Base-by-base conservation (phyloP, 2,888 invertebrate species). In the Pecten maximus region DNA sequence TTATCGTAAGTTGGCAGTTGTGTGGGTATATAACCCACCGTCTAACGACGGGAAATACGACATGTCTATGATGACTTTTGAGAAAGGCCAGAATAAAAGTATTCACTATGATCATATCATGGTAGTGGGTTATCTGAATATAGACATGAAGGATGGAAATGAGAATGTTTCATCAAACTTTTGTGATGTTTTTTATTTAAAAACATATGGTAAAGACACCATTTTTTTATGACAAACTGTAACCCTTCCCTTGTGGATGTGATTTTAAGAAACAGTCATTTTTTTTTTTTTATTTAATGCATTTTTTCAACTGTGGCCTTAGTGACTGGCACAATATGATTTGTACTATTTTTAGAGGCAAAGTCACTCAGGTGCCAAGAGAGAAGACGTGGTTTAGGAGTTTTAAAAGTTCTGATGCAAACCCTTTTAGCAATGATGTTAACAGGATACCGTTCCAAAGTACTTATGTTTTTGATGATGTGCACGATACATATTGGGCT, bases 401-500 rank as follows among this genome's bases (percentile, higher is more conserved):
- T 60, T 60, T 60, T 28, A 60, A 60, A 88, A 48, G 23, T n/a
- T 88, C 44, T 88, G 48, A 88, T n/a, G 44, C 15, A 10, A 60
- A 60, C 15, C 15, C n/a, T 60, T 88, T 88, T 88, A 48, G n/a
- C 8, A n/a, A 4, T 48, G 88, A 88, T n/a, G 16, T 88, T 23
- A 8, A 28, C 28, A 88, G 28, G 2, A 88, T 88, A 12, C 40
- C 88, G 15, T 88, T 88, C n/a, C 48, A 88, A n/a, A 3, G 16
- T 40, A 16, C 88, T 40, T 87, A 19, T 87, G 16, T 87, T 88
- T 40, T 88, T 48, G 88, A 88, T 28, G 88, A 88, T 48, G 12
- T 48, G 23, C 48, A 88, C 28, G 88, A 88, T 88, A 28, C 28
- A 10, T 88, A 44, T n/a, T 88, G 88, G 88, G 88, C 88, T 10